These are phyloP conservation scores for Eriosoma lanigerum DNA, from an alignment of 1,140 invertebrate genomes.

Conservation along the genomic window DNA sequence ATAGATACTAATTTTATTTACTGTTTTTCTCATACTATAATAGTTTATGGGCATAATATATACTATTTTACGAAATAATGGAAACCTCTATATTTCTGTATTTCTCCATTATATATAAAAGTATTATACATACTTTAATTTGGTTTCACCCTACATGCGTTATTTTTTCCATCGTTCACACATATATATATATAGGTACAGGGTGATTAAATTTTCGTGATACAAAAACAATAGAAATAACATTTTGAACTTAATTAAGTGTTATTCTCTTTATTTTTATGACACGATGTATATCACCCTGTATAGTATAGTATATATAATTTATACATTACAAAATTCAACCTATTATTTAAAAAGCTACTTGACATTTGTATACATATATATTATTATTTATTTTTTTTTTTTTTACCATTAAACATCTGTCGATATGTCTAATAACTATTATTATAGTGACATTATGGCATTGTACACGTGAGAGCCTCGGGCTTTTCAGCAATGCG, in stretches of 20 bases:
- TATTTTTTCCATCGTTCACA: neutral
- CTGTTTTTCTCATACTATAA: too few species aligned
- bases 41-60: too few species aligned
- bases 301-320: too few species aligned
- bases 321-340: neutral
- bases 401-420: conserved; percentile 10
- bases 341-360: conserved; percentile 15
- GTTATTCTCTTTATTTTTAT: too few species aligned
- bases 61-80: too few species aligned
- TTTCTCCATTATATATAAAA: too few species aligned
- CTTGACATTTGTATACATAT: neutral
- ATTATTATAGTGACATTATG: conserved; percentile 36
- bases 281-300: too few species aligned
- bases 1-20: too few species aligned
- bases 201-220: too few species aligned
- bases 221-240: too few species aligned
- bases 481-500: neutral
- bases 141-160: neutral
- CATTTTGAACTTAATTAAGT: too few species aligned
- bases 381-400: neutral
- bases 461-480: neutral
- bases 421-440: conserved; percentile 28
- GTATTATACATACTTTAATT: neutral
- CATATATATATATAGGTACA: neutral
- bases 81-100: too few species aligned